phyloP scores from a whole-genome alignment of 1,140 invertebrate species.

The Delia radicum region DNA sequence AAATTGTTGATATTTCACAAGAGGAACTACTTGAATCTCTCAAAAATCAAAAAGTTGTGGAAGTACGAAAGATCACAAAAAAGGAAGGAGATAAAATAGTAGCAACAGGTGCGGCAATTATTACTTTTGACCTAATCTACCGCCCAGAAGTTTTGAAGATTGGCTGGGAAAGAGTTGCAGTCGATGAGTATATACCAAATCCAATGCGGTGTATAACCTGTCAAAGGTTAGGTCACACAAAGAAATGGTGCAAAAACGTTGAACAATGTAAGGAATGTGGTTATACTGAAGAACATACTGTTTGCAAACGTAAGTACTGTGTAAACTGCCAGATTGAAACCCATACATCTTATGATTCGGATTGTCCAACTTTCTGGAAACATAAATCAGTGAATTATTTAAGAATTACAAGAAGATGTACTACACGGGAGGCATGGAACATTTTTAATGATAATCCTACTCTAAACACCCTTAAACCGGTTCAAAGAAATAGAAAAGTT shows the following conservation, averaged over 20 bases:
- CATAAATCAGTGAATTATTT: background rate
- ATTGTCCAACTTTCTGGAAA: background rate
- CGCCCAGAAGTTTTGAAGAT: too few species aligned
- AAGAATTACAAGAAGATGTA: background rate
- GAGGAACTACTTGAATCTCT: too few species aligned
- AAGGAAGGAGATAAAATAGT: too few species aligned
- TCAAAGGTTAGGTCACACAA: background rate
- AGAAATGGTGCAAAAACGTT: background rate
- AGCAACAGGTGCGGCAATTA: too few species aligned
- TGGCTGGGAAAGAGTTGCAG: too few species aligned
- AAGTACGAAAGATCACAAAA: too few species aligned
- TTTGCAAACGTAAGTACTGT: background rate
- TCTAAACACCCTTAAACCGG: background rate
- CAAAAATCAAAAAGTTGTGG: too few species aligned
- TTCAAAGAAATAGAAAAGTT: background rate
- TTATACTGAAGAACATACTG: background rate
- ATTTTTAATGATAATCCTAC: background rate
- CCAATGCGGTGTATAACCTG: too few species aligned
- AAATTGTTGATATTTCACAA: too few species aligned
- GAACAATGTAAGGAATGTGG: background rate
- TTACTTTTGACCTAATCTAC: too few species aligned
- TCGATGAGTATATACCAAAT: too few species aligned
- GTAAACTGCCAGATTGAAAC: background rate
- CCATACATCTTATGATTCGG: background rate
- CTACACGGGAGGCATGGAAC: background rate